phyloP scores from a whole-genome alignment of 2,113 vertebrate genomes.

The Pseudorhombus dupliciocellatus region DNA sequence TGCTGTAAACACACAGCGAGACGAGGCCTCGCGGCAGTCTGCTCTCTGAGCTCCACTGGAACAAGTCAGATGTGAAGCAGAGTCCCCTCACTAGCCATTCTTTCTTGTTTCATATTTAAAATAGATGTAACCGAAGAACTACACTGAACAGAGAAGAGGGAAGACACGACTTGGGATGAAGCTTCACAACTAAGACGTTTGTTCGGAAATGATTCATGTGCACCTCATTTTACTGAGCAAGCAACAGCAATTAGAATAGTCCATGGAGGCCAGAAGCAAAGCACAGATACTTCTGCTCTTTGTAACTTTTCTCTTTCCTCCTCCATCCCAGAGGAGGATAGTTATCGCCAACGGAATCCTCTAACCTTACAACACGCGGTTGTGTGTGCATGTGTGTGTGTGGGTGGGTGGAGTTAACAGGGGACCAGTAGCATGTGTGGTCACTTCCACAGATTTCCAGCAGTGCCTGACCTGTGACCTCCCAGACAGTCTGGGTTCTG shows the following conservation, averaged over 20 bases:
- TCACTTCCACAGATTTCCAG: conserved; percentile 75
- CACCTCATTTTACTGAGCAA: background rate
- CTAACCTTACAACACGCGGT: conserved; percentile 49
- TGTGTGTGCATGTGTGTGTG: conserved; percentile 20
- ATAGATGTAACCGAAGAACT: background rate
- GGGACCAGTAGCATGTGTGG: conserved; percentile 76
- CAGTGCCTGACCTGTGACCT: conserved; percentile 67
- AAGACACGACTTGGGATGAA: background rate
- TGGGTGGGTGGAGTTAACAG: conserved; percentile 40
- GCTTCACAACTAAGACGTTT: background rate
- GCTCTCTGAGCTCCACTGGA: conserved; percentile 66
- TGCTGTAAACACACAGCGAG: conserved; percentile 74
- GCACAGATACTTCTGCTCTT: conserved; percentile 13
- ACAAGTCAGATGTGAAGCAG: conserved; percentile 70
- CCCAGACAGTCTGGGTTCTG: conserved; percentile 73
- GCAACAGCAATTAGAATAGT: conserved; percentile 9
- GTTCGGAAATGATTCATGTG: background rate
- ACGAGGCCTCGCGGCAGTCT: conserved; percentile 62
- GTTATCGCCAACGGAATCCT: conserved; percentile 35
- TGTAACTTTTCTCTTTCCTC: conserved; percentile 40
- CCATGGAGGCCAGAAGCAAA: background rate
- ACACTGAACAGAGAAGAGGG: background rate
- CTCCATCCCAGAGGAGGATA: conserved; percentile 20
- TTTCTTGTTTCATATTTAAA: conserved; percentile 5
- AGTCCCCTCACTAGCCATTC: background rate